A percentile compares a stretch with the other conserved stretches of the same genome.
These are phyloP conservation scores for Cirrhinus molitorella DNA, from an alignment of 2,797 vertebrate genomes.

Conservation along the genomic window DNA sequence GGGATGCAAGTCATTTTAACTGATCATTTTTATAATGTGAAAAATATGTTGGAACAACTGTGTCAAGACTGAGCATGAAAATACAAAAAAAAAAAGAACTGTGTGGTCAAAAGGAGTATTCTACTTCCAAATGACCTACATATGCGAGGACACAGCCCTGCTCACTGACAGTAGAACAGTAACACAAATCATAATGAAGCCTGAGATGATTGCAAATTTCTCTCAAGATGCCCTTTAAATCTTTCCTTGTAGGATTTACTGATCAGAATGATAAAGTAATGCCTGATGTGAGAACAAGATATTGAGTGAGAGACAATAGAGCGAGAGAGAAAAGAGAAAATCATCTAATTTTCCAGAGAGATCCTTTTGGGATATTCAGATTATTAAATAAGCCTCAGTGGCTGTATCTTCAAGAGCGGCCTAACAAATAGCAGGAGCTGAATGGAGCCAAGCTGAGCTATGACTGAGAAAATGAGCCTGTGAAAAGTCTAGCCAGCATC, in stretches of 20 bases:
- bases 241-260: slow-evolving; percentile 41
- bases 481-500: slow-evolving; percentile 74
- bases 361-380: slow-evolving; percentile 84
- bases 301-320: slow-evolving; percentile 35
- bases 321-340: slow-evolving; percentile 53
- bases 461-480: slow-evolving; percentile 81
- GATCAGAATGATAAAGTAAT: slow-evolving; percentile 32
- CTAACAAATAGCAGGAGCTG: slow-evolving; percentile 75
- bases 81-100: neutral
- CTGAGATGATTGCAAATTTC: slow-evolving; percentile 17
- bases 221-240: slow-evolving; percentile 34
- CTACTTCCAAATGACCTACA: slow-evolving; percentile 7
- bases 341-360: slow-evolving; percentile 82
- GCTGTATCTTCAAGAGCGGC: slow-evolving; percentile 81
- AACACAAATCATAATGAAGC: slow-evolving; percentile 32
- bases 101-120: neutral
- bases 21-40: neutral
- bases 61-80: neutral
- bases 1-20: neutral
- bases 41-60: neutral
- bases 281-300: slow-evolving; percentile 29
- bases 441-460: slow-evolving; percentile 57
- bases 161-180: slow-evolving; percentile 15
- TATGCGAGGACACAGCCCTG: neutral
- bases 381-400: slow-evolving; percentile 85